Percentiles rank a stretch among this genome's conserved stretches.
Conservation (phyloP, 1,140 invertebrate genomes). For the Oncopeltus fasciatus region DNA sequence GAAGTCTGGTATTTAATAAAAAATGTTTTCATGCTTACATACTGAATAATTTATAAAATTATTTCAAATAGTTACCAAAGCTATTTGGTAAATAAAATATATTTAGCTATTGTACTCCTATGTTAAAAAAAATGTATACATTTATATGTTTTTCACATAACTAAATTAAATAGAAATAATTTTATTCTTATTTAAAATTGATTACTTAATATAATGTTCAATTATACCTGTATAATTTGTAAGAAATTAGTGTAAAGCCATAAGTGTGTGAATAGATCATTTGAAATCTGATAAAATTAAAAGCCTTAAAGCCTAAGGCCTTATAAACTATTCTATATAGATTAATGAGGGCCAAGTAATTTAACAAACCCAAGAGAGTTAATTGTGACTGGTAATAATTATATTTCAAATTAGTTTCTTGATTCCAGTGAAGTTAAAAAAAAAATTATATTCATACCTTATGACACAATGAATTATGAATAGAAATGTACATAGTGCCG, state of each 20-base stretch:
- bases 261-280: not conserved
- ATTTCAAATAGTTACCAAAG: too few species aligned
- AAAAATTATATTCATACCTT: not conserved
- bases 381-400: not conserved
- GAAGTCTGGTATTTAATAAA: too few species aligned
- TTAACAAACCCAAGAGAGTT: not conserved
- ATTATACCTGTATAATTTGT: not conserved
- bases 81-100: too few species aligned
- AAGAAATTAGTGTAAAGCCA: too few species aligned
- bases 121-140: too few species aligned
- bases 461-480: not conserved
- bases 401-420: not conserved
- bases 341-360: not conserved
- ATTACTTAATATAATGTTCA: too few species aligned
- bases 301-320: constrained; percentile 1
- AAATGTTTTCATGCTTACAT: too few species aligned
- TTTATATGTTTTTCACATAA: too few species aligned
- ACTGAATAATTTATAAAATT: too few species aligned
- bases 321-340: not conserved
- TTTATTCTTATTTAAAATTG: too few species aligned
- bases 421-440: not conserved
- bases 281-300: not conserved
- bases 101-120: too few species aligned
- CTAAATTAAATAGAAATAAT: too few species aligned
- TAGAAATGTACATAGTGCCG: not conserved